phyloP scores from a whole-genome alignment of 2,113 vertebrate genomes.

The Melanocharis versteri region DNA sequence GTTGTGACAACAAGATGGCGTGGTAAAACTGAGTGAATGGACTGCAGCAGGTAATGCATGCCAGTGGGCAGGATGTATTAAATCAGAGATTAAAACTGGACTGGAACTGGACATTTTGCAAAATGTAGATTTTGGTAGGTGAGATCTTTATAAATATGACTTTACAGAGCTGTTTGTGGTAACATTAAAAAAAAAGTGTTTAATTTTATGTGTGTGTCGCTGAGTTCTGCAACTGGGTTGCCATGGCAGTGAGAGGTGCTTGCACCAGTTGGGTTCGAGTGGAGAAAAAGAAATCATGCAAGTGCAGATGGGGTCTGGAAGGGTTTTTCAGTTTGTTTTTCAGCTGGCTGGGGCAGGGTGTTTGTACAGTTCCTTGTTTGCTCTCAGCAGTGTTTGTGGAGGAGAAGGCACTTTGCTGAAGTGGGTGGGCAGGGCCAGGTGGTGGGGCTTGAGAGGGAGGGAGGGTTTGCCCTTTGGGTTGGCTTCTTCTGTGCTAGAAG shows the following conservation, averaged over 20 bases:
- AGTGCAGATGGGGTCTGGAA: background rate
- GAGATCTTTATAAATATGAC: background rate
- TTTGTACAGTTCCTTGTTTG: background rate
- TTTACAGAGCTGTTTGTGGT: background rate
- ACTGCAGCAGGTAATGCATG: background rate
- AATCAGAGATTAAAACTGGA: background rate
- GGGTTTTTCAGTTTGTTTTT: background rate
- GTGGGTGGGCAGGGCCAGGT: background rate
- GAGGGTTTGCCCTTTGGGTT: background rate
- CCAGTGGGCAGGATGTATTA: background rate
- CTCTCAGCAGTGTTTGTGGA: background rate
- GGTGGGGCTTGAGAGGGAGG: too few relatives aligned
- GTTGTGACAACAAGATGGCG: background rate
- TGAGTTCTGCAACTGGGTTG: background rate
- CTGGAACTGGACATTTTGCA: background rate
- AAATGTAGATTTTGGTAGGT: background rate
- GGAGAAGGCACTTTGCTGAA: background rate
- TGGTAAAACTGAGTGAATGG: background rate
- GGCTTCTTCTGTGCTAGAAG: background rate
- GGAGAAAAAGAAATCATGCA: background rate
- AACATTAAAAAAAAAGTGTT: background rate
- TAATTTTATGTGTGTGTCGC: background rate
- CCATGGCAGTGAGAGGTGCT: background rate
- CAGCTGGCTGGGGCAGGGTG: background rate
- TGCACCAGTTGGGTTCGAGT: background rate